Evolutionary conservation across 37 sponge, comb jelly and placozoan species (phyloP), one percentile per base, ranked within the genome.

Genomic region (Cladorhizidae sp.): DNA sequence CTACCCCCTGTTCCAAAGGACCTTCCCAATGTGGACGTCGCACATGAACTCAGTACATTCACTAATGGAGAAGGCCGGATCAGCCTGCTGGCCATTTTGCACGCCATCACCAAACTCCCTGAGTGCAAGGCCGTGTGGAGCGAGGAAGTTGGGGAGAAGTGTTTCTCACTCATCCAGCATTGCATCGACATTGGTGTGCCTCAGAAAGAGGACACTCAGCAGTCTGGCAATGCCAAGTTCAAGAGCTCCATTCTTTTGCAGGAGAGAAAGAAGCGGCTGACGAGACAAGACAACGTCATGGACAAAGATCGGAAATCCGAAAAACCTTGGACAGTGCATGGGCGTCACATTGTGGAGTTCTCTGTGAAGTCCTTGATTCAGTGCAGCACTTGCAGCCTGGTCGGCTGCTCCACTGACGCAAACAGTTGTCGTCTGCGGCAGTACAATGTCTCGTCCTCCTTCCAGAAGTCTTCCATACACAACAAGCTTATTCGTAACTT

Each of bases 111-210:
- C 12, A 52, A 45, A 15, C 82, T 91, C 1, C 91, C 91, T 17
- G 51, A 64, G 25, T 67, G 69, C 0, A 57, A 79, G 40, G 57
- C 40, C 2, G 26, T 87, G 17, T 87, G 88, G 88, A 81, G 62
- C 22, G 70, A 69, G 17, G 32, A 76, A 29, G 41, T 81, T 0
- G 63, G 88, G 38, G 57, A 55, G 45, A 87, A 87, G 62, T 81
- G 81, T 40, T 87, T 87, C 72, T 57, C 73, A 20, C 67, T 91
- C 11, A 82, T 91, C 36, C 87, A 86, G 83, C 63, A 71, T 28
- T 91, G 91, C 73, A 67, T 91, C 75, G 80, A 91, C 45, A 63
- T 86, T 64, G 86, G 87, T 6, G 40, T 86, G 26, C 67, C 65
- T 23, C 23, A 42, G 18, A 38, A 35, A 40, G 79, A 78, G 3